Percentiles rank a stretch among this genome's conserved stretches.
Conservation (phyloP, 2,888 invertebrate species). For the Clanis bilineata region DNA sequence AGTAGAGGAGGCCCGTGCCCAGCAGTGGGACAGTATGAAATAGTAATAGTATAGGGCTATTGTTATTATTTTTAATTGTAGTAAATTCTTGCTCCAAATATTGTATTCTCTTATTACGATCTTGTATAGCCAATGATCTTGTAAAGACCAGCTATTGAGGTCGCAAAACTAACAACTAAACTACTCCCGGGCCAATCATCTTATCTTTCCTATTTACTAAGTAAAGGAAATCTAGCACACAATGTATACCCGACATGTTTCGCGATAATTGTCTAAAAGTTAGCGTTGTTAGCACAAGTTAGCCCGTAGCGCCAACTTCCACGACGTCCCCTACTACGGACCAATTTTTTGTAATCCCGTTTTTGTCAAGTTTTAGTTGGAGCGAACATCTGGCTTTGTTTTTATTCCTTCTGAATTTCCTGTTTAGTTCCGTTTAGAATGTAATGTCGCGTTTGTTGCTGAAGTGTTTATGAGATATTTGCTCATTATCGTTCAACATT, state of each 20-base stretch:
- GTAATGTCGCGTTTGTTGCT: neutral
- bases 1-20: too few relatives aligned
- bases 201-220: neutral
- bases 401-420: neutral
- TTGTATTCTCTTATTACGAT: too few relatives aligned
- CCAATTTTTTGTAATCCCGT: neutral
- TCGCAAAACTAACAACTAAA: too few relatives aligned
- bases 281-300: conserved; percentile 35
- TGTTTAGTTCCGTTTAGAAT: neutral
- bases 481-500: too few relatives aligned
- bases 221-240: neutral
- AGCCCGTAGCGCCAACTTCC: conserved; percentile 22
- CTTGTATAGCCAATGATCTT: too few relatives aligned
- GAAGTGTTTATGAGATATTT: too few relatives aligned
- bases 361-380: neutral
- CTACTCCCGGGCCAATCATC: too few relatives aligned
- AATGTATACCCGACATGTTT: conserved; percentile 35
- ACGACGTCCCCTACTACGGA: conserved; percentile 20
- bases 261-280: conserved; percentile 41
- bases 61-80: too few relatives aligned
- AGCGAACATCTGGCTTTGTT: neutral
- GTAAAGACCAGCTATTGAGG: too few relatives aligned
- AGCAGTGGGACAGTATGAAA: too few relatives aligned
- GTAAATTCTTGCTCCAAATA: too few relatives aligned
- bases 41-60: too few relatives aligned